Evolutionary conservation across 2,888 invertebrate genomes (phyloP).

Genomic region (Agapetus fuscipes): DNA sequence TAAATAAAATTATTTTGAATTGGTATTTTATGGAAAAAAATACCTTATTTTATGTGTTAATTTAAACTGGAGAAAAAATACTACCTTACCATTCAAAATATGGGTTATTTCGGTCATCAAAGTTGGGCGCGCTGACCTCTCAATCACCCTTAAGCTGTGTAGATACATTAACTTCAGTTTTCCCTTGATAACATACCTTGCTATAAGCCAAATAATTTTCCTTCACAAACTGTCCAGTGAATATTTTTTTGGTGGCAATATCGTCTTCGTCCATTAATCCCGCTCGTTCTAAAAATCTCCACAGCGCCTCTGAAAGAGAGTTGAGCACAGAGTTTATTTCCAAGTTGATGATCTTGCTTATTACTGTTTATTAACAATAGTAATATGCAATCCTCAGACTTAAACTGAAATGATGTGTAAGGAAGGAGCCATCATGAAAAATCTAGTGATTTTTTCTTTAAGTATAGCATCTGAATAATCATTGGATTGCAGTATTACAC

Average conservation of each 20-base stretch:
- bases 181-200: conserved; percentile 28
- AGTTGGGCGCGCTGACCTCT: no score
- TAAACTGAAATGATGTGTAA: conserved; percentile 21
- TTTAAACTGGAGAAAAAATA: no score
- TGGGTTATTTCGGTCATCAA: no score
- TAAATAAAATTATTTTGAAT: no score
- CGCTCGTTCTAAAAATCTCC: conserved; percentile 37
- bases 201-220: conserved; percentile 34
- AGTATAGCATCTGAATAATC: conserved; percentile 19
- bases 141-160: no score
- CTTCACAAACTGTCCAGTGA: conserved; percentile 32
- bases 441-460: conserved; percentile 7
- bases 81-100: no score
- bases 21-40: no score
- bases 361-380: no score
- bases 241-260: conserved; percentile 29
- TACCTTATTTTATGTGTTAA: no score
- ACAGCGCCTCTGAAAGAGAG: conserved; percentile 40
- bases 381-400: conserved; percentile 22
- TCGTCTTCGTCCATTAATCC: conserved; percentile 35
- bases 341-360: no score
- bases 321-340: no score
- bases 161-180: no score
- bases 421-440: conserved; percentile 11
- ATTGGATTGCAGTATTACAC: conserved; percentile 8